Base-by-base conservation (phyloP, 2,113 vertebrate genomes). In the Mobula birostris region DNA sequence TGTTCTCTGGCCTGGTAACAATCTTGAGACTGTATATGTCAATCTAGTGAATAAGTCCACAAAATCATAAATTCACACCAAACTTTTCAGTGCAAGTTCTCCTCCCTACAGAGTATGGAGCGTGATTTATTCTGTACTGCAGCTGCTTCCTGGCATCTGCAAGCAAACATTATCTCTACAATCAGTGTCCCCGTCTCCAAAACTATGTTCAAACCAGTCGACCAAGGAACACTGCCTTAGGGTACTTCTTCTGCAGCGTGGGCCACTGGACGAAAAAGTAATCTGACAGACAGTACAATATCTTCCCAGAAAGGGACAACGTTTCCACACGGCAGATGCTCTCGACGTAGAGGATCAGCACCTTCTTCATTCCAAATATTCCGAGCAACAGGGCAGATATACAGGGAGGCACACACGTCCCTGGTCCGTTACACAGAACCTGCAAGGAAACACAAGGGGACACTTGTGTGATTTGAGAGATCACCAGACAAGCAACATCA, bases 201-300 rank as follows among this genome's bases (percentile, higher is more conserved):
- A 32, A 29, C 32, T 58, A 95, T 87, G 88, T 70, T 97, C 95
- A 99, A 24, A 99, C 98, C 94, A 99, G 95, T 96, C 98, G 97
- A 91, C 99, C 99, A 0, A 99, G 97, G 96, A 98, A 99, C 72
- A 98, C 95, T 21, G 98, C 97, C 94, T 97, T 98, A 94, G 98
- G 98, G 94, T 99, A 99, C 95, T 97, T 98, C 95, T 97, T 96
- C 95, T 98, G 98, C 17, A 99, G 96, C 61, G 95, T 19, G 0
- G 97, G 95, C 99, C 99, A 99, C 96, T 99, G 99, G 94, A 99
- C 98, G 80, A 99, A 97, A 96, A 99, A 99, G 95, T 98, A 97
- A 96, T 99, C 97, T 0, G 98, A 97, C 87, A 99, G 94, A 77
- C 95, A 96, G 95, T 98, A 98, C 19, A 99, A 97, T 96, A 99